Base-by-base conservation (phyloP, 2,888 invertebrate species). In the Chrysotoxum bicinctum region DNA sequence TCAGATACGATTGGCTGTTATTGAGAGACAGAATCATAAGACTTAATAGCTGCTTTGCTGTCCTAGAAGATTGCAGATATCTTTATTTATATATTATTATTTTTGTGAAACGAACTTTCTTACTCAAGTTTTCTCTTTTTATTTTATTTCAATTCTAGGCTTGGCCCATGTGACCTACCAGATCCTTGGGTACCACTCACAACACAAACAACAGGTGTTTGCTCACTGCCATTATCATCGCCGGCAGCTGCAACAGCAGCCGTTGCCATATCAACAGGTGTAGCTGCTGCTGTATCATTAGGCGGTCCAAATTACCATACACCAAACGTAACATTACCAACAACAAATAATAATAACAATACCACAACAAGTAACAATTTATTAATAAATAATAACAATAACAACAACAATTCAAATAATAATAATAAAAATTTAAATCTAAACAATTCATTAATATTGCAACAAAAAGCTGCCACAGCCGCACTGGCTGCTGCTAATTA, bases 91-190 rank as follows among this genome's bases (percentile, higher is more conserved):
- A n/a, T n/a, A n/a, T n/a, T n/a, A n/a, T n/a, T n/a, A n/a, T n/a
- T n/a, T n/a, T n/a, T n/a, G n/a, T 5, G 7, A 26, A 6, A 6
- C 7, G 5, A 35, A 45, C 3, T 19, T 43, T 10, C 23, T 50
- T 48, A 48, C 48, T 48, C 0, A 50, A n/a, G 16, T n/a, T 50
- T 23, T 12, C 16, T 60, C 35, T 35, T 12, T 54, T 7, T 68
- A 50, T 43, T 72, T 26, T 3, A 56, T 8, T 54, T 10, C 62
- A 21, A 14, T 95, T 95, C 88, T 94, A 97, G 97, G 96, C 95
- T 96, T 94, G 96, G 96, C 94, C 96, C 96, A 94, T 96, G 96
- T 96, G 96, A 97, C 94, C 94, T 96, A 94, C 96, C 91, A 90
- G 92, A 92, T 89, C 91, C 90, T 90, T 92, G 92, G 92, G 90